Base-by-base conservation (phyloP, 2,113 vertebrate species). In the Prionailurus viverrinus region DNA sequence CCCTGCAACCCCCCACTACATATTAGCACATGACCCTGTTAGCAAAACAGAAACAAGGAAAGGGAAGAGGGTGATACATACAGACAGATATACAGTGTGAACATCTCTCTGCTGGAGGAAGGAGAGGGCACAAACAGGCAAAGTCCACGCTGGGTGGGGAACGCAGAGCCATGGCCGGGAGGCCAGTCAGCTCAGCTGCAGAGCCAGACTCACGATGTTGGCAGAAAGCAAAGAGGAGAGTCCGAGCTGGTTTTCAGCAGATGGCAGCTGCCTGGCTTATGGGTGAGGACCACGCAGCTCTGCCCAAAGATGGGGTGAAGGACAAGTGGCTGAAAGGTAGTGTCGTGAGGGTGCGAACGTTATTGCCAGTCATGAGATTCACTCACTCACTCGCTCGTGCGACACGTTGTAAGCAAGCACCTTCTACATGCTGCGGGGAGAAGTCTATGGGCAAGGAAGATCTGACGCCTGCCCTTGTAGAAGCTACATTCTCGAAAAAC, bases 61-160 rank as follows among this genome's bases (percentile, higher is more conserved):
- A 19, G 25, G 33, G 5, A 39, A 51, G 31, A 66, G 55, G 13
- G 7, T n/a, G 63, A 27, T 6, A 5, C 7, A 3, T 7, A 15
- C 11, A 66, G 27, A 16, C 15, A 6, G n/a, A 81, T 66, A 45
- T 6, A 8, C 76, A 19, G 48, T 58, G 55, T 19, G 55, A 18
- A 18, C 55, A 9, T 25, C 66, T 21, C 4, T 5, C 31, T 21
- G 10, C 16, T 10, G 5, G 8, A 63, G 61, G 45, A 51, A 53
- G 15, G n/a, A 18, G 14, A 1, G 23, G 27, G 5, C 2, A 18
- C 7, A 16, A n/a, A 33, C 0, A 29, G 53, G 23, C 31, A 25
- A 31, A 10, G 36, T 4, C 18, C 36, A 29, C 18, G 27, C 21
- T 12, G 23, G 36, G 61, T 31, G 2, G 41, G 23, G 14, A 7